phyloP scores from a whole-genome alignment of 92 coral and sea anemone genomes.

The Heteractis magnifica region DNA sequence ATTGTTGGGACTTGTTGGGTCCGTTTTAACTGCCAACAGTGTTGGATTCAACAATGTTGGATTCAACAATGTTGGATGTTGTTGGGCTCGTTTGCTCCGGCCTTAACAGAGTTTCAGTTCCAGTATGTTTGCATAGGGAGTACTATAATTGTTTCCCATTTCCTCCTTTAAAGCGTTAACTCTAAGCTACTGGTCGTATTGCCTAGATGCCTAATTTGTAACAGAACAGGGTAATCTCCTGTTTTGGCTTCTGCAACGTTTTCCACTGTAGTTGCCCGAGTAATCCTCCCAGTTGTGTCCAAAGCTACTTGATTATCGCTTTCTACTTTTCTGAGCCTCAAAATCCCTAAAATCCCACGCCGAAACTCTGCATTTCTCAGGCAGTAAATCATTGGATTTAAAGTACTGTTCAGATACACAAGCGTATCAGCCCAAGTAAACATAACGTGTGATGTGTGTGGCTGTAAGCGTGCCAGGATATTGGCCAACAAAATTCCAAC shows the following conservation, averaged over 20 bases:
- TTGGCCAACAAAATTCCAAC: slow-evolving; percentile 31
- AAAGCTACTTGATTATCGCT: background rate
- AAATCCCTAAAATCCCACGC: slow-evolving; percentile 29
- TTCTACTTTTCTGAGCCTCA: background rate
- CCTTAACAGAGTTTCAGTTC: too few species aligned
- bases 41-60: too few species aligned
- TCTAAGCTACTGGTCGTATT: background rate
- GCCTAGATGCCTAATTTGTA: background rate
- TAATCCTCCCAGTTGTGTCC: slow-evolving; percentile 7
- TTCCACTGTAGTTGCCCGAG: slow-evolving; percentile 16
- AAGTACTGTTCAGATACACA: slow-evolving; percentile 32
- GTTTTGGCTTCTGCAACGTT: background rate
- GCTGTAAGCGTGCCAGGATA: slow-evolving; percentile 5
- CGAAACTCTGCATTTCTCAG: slow-evolving; percentile 40
- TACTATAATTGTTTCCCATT: background rate
- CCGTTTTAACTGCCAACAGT: too few species aligned
- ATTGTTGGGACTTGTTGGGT: too few species aligned
- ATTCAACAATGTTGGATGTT: too few species aligned
- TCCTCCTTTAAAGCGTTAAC: background rate
- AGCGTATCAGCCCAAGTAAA: slow-evolving; percentile 46
- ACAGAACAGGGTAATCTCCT: background rate
- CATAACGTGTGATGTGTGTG: slow-evolving; percentile 16
- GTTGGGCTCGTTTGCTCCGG: too few species aligned
- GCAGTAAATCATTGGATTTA: slow-evolving; percentile 45
- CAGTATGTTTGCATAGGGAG: too few species aligned